Evolutionary conservation across 1,140 invertebrate genomes (phyloP), one percentile per base, ranked within the genome.

Genomic region (Stegodyphus dumicola): DNA sequence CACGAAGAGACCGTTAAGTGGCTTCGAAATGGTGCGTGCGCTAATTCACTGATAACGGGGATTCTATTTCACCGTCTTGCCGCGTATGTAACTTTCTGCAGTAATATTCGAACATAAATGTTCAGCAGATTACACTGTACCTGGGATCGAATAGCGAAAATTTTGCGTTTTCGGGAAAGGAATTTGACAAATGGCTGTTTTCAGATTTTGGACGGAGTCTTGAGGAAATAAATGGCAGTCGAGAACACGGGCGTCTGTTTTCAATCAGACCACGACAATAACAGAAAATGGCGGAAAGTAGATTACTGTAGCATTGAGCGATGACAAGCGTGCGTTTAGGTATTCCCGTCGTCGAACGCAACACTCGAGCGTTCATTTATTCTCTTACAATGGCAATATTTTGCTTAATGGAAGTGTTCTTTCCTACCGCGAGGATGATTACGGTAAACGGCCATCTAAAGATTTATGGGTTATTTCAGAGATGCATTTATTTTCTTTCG

Each of bases 221-320:
- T 33, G 33, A 33, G 33, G 33, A 67, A 67, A 67, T 67, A 67
- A 67, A 67, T 67, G 66, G 33, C 33, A 18, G 66, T n/a, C 66
- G 66, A 67, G 66, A 67, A 67, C 66, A 18, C n/a, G 33, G 66
- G 66, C 66, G 66, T 67, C 66, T 67, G 66, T 67, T 67, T 67
- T 67, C 66, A 67, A 67, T 67, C 66, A 67, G 17, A 67, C 15
- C 9, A 67, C 66, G 66, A 67, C 66, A 67, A 67, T 67, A 67
- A 67, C 33, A 67, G 15, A 67, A 67, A 67, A 67, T 67, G n/a
- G 66, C 6, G 17, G 66, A 6, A 67, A 67, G 66, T 67, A 67
- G 66, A 67, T 67, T 67, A 67, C 66, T 67, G 33, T 67, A n/a
- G 9, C 33, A 7, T n/a, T 67, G 66, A 67, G 33, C 33, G 66